phyloP scores from a whole-genome alignment of 2,888 invertebrate genomes.

The Leptinotarsa juncta region DNA sequence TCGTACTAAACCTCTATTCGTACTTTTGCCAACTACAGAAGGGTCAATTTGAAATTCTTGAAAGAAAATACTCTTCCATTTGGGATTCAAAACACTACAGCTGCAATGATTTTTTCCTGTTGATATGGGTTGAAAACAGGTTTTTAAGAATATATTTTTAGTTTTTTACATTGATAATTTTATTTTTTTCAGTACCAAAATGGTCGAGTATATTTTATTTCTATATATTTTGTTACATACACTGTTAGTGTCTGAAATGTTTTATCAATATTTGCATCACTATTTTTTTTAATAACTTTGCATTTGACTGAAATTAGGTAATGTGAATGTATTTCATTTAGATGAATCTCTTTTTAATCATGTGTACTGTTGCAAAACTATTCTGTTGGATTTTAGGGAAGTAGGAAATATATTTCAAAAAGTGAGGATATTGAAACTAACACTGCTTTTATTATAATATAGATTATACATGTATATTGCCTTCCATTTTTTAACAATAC shows the following conservation, averaged over 20 bases:
- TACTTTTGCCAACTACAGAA: too few relatives aligned
- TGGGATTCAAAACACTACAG: too few relatives aligned
- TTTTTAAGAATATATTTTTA: too few relatives aligned
- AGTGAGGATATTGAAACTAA: slow-evolving; percentile 4
- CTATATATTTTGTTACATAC: neutral
- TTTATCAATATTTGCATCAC: neutral
- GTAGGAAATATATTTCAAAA: neutral
- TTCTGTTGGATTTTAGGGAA: neutral
- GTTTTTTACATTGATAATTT: too few relatives aligned
- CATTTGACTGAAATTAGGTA: neutral
- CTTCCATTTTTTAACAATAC: slow-evolving; percentile 14
- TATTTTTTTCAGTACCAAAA: too few relatives aligned
- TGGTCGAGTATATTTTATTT: too few relatives aligned
- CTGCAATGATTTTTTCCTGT: too few relatives aligned
- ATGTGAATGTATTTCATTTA: neutral
- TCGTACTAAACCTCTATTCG: too few relatives aligned
- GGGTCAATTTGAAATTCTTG: too few relatives aligned
- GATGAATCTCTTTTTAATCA: neutral
- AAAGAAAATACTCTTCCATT: too few relatives aligned
- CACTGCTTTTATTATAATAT: slow-evolving; percentile 4
- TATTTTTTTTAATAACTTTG: neutral
- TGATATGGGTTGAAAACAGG: too few relatives aligned
- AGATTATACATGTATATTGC: slow-evolving; percentile 17
- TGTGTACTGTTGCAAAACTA: neutral
- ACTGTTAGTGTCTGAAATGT: neutral